These are phyloP conservation scores for Uloborus plumipes DNA, from an alignment of 2,888 invertebrate species.

Conservation along the genomic window DNA sequence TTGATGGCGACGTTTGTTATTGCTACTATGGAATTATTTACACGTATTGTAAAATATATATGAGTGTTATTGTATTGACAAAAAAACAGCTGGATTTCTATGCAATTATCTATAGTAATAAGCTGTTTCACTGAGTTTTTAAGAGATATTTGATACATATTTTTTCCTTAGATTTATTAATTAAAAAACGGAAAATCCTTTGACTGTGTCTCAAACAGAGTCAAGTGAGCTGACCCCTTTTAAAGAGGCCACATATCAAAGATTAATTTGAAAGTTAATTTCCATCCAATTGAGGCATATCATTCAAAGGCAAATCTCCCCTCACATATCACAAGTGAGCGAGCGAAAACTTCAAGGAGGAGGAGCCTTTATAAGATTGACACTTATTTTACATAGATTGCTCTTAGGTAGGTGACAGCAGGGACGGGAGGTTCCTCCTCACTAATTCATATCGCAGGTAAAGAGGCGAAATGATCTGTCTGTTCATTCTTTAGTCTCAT, in stretches of 20 bases:
- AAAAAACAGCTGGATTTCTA: constrained; percentile 57
- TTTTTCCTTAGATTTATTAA: constrained; percentile 34
- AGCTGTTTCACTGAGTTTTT: constrained; percentile 52
- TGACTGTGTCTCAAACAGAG: constrained; percentile 17
- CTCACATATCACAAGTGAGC: constrained; percentile 53
- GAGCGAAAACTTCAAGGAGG: constrained; percentile 21
- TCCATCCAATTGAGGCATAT: constrained; percentile 62
- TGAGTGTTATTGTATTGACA: constrained; percentile 58
- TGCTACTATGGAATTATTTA: constrained; percentile 61
- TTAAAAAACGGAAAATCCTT: constrained; percentile 24
- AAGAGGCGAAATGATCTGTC: constrained; percentile 35
- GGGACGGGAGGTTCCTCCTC: constrained; percentile 36
- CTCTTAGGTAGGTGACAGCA: constrained; percentile 31
- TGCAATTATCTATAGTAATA: constrained; percentile 50
- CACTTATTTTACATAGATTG: constrained; percentile 24
- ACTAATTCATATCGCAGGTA: constrained; percentile 42
- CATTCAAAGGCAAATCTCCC: constrained; percentile 43
- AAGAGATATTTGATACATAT: constrained; percentile 47
- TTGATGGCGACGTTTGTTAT: constrained; percentile 62
- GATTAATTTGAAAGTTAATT: constrained; percentile 47
- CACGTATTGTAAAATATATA: constrained; percentile 59
- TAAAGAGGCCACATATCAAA: constrained; percentile 54
- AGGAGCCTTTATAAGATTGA: constrained; percentile 41
- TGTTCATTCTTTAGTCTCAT: constrained; percentile 53
- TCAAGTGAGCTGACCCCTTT: constrained; percentile 30